These are phyloP conservation scores for Podarcis lilfordi DNA, from an alignment of 2,797 vertebrate species.

Conservation along the genomic window DNA sequence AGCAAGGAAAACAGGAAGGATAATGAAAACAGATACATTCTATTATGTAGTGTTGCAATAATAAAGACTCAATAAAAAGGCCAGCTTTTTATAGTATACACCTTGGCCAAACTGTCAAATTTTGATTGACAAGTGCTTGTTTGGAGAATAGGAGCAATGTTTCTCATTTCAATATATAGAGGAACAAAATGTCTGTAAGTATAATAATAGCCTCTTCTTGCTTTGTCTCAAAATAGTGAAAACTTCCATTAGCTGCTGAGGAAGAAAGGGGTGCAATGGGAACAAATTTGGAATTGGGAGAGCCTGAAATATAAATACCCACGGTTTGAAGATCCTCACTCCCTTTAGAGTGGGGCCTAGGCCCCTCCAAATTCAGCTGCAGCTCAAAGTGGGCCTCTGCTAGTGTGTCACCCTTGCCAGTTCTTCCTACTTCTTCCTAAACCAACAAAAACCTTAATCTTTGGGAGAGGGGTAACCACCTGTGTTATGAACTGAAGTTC, in stretches of 20 bases:
- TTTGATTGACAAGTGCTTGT: conserved; percentile 21
- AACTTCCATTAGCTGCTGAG: neutral
- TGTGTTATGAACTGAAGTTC: too few relatives aligned
- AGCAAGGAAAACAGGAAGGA: conserved; percentile 44
- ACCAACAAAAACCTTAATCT: neutral
- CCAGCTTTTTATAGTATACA: neutral
- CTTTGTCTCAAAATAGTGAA: neutral
- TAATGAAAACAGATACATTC: conserved; percentile 55
- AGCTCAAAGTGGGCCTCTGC: neutral
- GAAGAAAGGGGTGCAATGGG: neutral
- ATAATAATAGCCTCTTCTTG: neutral
- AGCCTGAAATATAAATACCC: neutral
- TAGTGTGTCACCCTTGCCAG: neutral
- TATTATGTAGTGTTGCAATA: neutral
- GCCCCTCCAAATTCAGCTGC: neutral
- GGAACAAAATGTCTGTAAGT: neutral
- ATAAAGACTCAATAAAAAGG: neutral
- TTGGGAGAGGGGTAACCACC: neutral
- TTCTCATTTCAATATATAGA: neutral
- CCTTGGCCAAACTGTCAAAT: neutral
- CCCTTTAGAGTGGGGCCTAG: neutral
- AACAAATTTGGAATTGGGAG: neutral
- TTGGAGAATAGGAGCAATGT: neutral
- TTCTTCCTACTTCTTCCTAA: neutral
- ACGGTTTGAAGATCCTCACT: neutral